Evolutionary conservation across 2,797 vertebrate species (phyloP).

Genomic region (Nannoperca obscura): DNA sequence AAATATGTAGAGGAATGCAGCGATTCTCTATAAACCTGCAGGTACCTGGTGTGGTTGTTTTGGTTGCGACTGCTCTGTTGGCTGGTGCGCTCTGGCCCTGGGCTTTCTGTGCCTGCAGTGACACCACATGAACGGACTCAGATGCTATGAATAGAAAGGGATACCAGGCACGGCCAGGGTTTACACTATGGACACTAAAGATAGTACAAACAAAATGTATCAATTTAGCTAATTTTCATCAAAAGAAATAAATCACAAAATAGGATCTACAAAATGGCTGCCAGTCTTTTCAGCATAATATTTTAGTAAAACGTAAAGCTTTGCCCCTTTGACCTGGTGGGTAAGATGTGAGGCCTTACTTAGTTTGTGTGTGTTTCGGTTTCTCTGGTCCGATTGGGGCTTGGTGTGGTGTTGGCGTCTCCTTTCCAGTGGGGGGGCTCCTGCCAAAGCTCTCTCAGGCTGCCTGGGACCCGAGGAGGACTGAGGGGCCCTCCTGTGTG

Average conservation of each 20-base stretch:
- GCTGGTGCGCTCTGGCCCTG: slow-evolving; percentile 86
- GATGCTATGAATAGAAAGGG: slow-evolving; percentile 91
- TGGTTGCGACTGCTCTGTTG: slow-evolving; percentile 86
- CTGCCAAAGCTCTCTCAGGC: slow-evolving; percentile 80
- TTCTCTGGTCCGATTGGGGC: slow-evolving; percentile 88
- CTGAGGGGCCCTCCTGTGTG: slow-evolving; percentile 88
- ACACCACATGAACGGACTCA: slow-evolving; percentile 97
- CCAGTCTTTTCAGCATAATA: slow-evolving; percentile 4
- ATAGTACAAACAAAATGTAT: slow-evolving; percentile 54
- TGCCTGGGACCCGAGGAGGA: slow-evolving; percentile 88
- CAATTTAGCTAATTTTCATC: slow-evolving; percentile 37
- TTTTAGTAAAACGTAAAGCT: background rate
- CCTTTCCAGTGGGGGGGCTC: slow-evolving; percentile 82
- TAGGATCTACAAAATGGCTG: slow-evolving; percentile 7
- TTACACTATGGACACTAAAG: slow-evolving; percentile 80
- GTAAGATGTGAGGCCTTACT: slow-evolving; percentile 81
- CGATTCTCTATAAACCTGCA: background rate
- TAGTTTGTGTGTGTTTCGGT: slow-evolving; percentile 87
- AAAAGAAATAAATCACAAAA: background rate
- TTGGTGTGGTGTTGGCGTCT: slow-evolving; percentile 86
- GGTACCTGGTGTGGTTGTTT: slow-evolving; percentile 90
- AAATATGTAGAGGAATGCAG: background rate
- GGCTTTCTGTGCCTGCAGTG: slow-evolving; percentile 91
- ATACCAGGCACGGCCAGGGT: slow-evolving; percentile 86
- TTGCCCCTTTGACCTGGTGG: slow-evolving; percentile 8